phyloP scores from a whole-genome alignment of 1,140 invertebrate genomes.

The Frieseomelitta varia region DNA sequence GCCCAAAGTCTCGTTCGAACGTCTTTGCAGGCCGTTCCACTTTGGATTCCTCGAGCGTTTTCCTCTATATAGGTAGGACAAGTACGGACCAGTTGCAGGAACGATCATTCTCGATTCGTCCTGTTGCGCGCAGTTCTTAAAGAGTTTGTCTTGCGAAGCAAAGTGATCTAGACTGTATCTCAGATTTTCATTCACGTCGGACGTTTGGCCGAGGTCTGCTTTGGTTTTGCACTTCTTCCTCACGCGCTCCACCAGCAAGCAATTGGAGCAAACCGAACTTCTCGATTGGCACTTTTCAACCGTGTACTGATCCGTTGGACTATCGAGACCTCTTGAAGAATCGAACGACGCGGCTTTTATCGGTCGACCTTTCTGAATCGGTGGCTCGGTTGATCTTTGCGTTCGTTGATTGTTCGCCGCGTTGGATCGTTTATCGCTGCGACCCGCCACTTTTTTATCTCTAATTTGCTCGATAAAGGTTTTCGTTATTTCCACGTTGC shows the following conservation, averaged over 20 bases:
- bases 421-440: background rate
- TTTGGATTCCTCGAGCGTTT: background rate
- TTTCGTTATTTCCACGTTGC: conserved; percentile 49
- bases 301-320: background rate
- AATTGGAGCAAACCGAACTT: background rate
- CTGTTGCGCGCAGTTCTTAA: background rate
- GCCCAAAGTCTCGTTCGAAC: background rate
- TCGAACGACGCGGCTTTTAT: background rate
- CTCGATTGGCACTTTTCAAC: background rate
- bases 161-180: background rate
- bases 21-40: background rate
- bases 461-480: conserved; percentile 24
- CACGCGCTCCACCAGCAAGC: rapidly evolving
- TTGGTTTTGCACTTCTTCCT: background rate
- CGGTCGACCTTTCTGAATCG: background rate
- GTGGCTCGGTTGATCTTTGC: background rate
- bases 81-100: background rate
- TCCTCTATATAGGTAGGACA: background rate
- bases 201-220: background rate
- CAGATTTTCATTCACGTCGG: conserved; percentile 5
- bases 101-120: background rate
- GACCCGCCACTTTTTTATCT: background rate
- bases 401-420: too few relatives aligned
- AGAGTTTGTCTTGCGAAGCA: background rate
- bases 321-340: background rate